Conservation (phyloP, 2,797 vertebrate species). For the Mergus octosetaceus region DNA sequence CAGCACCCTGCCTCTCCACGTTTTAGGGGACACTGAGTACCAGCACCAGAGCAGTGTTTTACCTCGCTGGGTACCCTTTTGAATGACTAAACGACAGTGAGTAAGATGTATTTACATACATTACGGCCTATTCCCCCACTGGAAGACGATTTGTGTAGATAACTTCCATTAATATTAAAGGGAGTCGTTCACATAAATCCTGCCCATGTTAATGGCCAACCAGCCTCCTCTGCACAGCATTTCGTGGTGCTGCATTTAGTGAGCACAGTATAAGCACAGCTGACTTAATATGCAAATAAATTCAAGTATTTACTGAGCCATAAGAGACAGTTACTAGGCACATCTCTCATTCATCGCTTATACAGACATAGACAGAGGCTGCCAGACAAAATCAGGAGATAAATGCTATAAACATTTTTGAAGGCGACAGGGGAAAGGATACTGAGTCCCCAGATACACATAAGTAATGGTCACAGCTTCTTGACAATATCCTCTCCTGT, state of each 20-base stretch:
- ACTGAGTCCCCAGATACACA: not conserved
- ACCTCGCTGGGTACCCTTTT: not conserved
- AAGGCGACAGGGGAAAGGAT: not conserved
- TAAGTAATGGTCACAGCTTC: slow-evolving; percentile 20
- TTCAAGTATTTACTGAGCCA: slow-evolving; percentile 68
- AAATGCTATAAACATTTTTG: slow-evolving; percentile 43
- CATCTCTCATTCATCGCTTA: slow-evolving; percentile 51
- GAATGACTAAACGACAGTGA: not conserved
- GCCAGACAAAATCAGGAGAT: slow-evolving; percentile 54
- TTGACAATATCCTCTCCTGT: not conserved
- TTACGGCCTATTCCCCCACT: not conserved
- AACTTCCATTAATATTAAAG: slow-evolving; percentile 50
- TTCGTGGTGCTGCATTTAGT: slow-evolving; percentile 29
- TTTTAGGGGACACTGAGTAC: not conserved
- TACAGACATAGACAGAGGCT: slow-evolving; percentile 49
- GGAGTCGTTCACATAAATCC: slow-evolving; percentile 58
- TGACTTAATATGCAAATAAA: slow-evolving; percentile 70
- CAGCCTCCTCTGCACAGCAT: slow-evolving; percentile 12
- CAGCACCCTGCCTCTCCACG: not conserved
- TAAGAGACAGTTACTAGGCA: slow-evolving; percentile 59
- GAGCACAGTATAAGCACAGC: not conserved
- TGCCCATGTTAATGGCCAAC: not conserved
- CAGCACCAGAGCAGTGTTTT: not conserved
- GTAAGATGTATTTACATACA: slow-evolving; percentile 39
- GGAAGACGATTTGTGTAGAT: slow-evolving; percentile 51